Evolutionary conservation across 2,888 invertebrate species (phyloP), one percentile per base, ranked within the genome.

Genomic region (Caenorhabditis sp.): DNA sequence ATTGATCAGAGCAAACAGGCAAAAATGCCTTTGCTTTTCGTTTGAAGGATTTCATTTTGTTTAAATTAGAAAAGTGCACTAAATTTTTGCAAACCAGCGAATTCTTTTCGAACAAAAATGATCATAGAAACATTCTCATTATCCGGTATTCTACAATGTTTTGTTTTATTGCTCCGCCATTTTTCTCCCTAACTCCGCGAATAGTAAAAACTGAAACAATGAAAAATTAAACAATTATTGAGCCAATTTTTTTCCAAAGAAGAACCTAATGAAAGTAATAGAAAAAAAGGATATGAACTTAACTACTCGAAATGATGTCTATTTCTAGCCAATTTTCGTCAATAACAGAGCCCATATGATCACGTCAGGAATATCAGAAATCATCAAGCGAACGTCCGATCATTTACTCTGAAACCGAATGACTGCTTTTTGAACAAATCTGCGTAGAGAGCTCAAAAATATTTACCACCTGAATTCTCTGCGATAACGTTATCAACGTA

Each of bases 1-100:
- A 79, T 79, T 64, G 79, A 79, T 79, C 79, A 56, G 68, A 35
- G 63, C 70, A 79, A 79, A 70, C 54, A 79, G 70, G 70, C 61
- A 24, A 44, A 28, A 69, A 26, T 49, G 24, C 10, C 58, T 64
- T 12, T 28, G 4, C 19, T 31, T 38, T 54, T 54, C 54, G 54
- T 26, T 31, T 49, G 51, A 49, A 12, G 69, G 24, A 10, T 41
- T 28, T 44, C 41, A 19, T 28, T 66, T 49, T 47, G n/a, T 58
- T 31, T 58, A 26, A 58, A 54, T 54, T 54, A 14, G 54, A 54
- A 31, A 58, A n/a, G 28, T 58, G 28, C 31, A 58, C 8, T 4
- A 56, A 5, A 14, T 26, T 10, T 26, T 12, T 12, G 2, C n/a
- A n/a, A n/a, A n/a, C n/a, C n/a, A n/a, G n/a, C n/a, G n/a, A n/a